phyloP scores from a whole-genome alignment of 2,888 invertebrate genomes.

The Endotricha flammealis region DNA sequence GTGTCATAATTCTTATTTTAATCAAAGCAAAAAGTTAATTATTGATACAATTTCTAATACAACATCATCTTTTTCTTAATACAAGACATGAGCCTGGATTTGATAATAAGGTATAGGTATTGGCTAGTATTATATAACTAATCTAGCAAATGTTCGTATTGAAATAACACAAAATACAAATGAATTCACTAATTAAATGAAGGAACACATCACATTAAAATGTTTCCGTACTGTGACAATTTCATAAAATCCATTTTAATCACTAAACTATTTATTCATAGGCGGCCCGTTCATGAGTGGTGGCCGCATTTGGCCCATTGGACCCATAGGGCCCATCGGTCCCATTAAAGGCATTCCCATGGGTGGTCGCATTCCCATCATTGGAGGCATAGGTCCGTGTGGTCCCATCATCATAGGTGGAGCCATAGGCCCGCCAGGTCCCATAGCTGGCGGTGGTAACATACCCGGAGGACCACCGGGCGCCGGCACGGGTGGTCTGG shows the following conservation, averaged over 20 bases:
- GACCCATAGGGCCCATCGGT: constrained; percentile 80
- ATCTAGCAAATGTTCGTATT: too few species aligned
- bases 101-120: too few species aligned
- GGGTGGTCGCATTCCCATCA: constrained; percentile 82
- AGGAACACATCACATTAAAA: background rate
- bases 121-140: too few species aligned
- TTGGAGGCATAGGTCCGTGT: constrained; percentile 87
- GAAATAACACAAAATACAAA: too few species aligned
- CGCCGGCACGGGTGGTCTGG: constrained; percentile 71
- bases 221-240: background rate
- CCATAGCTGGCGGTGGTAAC: constrained; percentile 77
- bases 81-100: too few species aligned
- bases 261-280: constrained; percentile 66
- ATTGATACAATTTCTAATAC: too few species aligned
- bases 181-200: too few species aligned
- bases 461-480: constrained; percentile 82
- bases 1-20: too few species aligned
- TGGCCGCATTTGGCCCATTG: constrained; percentile 86
- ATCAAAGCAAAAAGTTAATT: too few species aligned
- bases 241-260: background rate
- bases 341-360: constrained; percentile 83
- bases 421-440: constrained; percentile 83
- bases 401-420: constrained; percentile 91
- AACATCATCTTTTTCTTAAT: too few species aligned
- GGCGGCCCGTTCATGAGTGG: constrained; percentile 85